Evolutionary conservation across 2,113 vertebrate genomes (phyloP).

Genomic region (Hymenochirus boettgeri): DNA sequence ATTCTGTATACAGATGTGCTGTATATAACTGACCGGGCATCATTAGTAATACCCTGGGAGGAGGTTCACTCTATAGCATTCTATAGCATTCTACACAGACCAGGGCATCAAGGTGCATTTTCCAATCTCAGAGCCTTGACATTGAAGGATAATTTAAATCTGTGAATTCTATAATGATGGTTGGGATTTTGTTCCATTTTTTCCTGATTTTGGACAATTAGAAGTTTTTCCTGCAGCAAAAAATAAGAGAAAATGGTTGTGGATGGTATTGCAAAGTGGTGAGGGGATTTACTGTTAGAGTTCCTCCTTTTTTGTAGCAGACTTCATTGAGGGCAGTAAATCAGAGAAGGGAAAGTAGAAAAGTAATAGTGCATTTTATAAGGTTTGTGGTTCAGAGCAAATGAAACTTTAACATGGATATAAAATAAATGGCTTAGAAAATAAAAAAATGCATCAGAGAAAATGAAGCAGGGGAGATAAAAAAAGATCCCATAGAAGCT

Average conservation of each 20-base stretch:
- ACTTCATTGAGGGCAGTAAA: constrained; percentile 11
- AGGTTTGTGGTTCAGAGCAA: constrained; percentile 38
- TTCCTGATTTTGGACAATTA: no score
- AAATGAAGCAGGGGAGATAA: constrained; percentile 21
- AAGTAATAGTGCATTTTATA: constrained; percentile 43
- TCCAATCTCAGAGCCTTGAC: no score
- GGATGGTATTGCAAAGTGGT: constrained; percentile 3
- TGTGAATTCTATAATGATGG: no score
- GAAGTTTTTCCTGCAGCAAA: not conserved
- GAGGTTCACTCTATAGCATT: no score
- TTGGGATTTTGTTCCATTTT: no score
- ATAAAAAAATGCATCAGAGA: constrained; percentile 33
- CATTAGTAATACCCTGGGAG: no score
- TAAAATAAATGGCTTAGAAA: constrained; percentile 41
- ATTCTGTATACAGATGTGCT: no score
- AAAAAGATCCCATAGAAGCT: constrained; percentile 1
- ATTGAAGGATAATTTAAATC: no score
- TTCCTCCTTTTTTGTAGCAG: constrained; percentile 11
- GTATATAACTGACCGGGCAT: no score
- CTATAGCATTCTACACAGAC: no score
- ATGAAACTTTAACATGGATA: constrained; percentile 41
- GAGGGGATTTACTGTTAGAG: constrained; percentile 14
- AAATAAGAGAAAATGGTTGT: not conserved
- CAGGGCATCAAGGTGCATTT: no score
- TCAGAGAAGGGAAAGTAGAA: constrained; percentile 29